A percentile compares a stretch with the other conserved stretches of the same genome.
Conservation (phyloP, 2,113 vertebrate genomes). For the Spermophilus dauricus region DNA sequence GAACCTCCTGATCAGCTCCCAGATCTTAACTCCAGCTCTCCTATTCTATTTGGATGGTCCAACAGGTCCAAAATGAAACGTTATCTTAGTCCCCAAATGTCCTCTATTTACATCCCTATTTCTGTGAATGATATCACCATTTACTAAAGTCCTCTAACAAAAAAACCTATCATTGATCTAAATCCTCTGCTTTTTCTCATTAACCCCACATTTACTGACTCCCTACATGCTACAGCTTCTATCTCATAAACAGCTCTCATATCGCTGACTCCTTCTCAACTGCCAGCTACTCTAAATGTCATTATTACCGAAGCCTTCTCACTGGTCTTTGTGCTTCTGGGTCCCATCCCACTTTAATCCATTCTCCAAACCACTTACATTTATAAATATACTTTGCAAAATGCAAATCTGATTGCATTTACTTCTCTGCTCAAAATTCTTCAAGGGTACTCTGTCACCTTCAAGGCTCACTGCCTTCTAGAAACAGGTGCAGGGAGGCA, state of each 20-base stretch:
- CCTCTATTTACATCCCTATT: not conserved
- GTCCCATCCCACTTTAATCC: not conserved
- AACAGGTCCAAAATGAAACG: not conserved
- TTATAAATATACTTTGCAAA: not conserved
- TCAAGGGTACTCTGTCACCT: not conserved
- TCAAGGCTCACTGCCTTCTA: not conserved
- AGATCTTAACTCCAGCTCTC: not conserved
- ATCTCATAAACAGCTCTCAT: not conserved
- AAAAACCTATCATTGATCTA: not conserved
- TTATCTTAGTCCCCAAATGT: not conserved
- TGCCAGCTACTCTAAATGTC: not conserved
- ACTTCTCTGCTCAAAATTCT: not conserved
- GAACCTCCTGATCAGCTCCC: not conserved
- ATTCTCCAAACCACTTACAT: not conserved
- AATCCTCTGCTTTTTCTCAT: not conserved
- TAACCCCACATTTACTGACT: not conserved
- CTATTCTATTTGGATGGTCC: not conserved
- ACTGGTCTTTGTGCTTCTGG: not conserved
- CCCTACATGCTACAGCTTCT: not conserved
- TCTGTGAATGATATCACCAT: not conserved
- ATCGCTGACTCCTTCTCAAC: not conserved
- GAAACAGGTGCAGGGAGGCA: not conserved
- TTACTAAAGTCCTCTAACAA: not conserved
- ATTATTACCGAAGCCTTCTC: not conserved
- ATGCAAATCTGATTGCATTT: not conserved